A percentile compares a stretch with the other conserved stretches of the same genome.
Conservation (phyloP, 1,140 invertebrate genomes). For the Drosophila neocordata region DNA sequence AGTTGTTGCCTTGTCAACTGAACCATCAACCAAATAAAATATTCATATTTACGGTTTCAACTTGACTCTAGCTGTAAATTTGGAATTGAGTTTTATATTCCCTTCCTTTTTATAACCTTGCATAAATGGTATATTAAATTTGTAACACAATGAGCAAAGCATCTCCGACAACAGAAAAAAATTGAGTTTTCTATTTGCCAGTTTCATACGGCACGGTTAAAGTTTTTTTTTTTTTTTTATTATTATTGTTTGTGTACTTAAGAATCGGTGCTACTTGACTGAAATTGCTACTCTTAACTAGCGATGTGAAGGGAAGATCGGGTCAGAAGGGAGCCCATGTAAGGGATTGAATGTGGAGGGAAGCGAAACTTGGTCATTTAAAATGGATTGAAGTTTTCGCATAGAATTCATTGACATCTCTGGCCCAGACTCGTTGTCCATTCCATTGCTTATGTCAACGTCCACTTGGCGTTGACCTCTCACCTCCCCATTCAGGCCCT, state of each 20-base stretch:
- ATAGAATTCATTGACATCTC: conserved; percentile 5
- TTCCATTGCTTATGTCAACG: conserved; percentile 1
- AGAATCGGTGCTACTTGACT: conserved; percentile 27
- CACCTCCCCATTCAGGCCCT: not conserved
- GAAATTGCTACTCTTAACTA: not conserved
- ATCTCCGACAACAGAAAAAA: no score
- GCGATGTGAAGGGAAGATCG: not conserved
- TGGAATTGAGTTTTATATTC: conserved; percentile 35
- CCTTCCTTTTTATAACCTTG: not conserved
- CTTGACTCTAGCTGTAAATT: conserved; percentile 13
- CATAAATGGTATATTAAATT: no score
- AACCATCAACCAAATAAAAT: conserved; percentile 64
- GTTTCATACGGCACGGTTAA: no score
- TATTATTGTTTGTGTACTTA: conserved; percentile 10
- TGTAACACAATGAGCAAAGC: no score
- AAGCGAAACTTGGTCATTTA: not conserved
- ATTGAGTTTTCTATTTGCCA: no score
- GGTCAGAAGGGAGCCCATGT: not conserved
- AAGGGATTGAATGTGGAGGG: no score
- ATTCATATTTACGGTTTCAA: conserved; percentile 63
- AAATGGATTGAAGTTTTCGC: not conserved
- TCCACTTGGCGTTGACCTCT: conserved; percentile 45
- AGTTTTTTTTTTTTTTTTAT: no score
- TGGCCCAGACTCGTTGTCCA: conserved; percentile 15
- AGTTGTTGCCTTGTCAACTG: conserved; percentile 9